Percentiles rank a stretch among this genome's conserved stretches.
These are phyloP conservation scores for Berghia stephanieae DNA, from an alignment of 1,140 invertebrate species.

Conservation along the genomic window DNA sequence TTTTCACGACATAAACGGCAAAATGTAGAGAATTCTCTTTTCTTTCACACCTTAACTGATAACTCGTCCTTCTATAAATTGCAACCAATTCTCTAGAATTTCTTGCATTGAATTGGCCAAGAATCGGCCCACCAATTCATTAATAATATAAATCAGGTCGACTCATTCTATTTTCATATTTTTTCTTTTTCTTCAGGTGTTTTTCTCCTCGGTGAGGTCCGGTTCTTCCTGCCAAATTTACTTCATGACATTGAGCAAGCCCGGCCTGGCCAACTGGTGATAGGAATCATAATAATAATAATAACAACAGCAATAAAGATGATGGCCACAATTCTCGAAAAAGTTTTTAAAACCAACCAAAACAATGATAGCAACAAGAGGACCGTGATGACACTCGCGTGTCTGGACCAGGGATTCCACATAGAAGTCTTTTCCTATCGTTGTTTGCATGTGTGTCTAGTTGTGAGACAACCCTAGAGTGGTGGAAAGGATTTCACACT, in stretches of 20 bases:
- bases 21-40: too few species aligned
- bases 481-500: too few species aligned
- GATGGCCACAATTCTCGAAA: neutral
- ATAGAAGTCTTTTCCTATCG: conserved; percentile 29
- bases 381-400: neutral
- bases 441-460: neutral
- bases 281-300: neutral
- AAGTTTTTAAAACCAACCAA: neutral
- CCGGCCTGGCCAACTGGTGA: conserved; percentile 98
- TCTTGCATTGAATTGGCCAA: too few species aligned
- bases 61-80: too few species aligned
- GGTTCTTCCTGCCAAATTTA: conserved; percentile 99
- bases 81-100: too few species aligned
- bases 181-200: conserved; percentile 77
- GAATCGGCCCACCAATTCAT: too few species aligned
- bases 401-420: neutral
- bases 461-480: neutral
- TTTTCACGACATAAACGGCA: too few species aligned
- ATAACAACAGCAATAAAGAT: neutral
- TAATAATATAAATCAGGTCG: too few species aligned
- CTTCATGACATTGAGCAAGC: conserved; percentile 99
- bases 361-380: conserved; percentile 1
- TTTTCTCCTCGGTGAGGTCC: conserved; percentile 97
- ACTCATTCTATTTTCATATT: too few species aligned
- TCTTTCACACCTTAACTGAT: too few species aligned